Conservation (phyloP, 2,888 invertebrate genomes). For the Pegoplata infirma region DNA sequence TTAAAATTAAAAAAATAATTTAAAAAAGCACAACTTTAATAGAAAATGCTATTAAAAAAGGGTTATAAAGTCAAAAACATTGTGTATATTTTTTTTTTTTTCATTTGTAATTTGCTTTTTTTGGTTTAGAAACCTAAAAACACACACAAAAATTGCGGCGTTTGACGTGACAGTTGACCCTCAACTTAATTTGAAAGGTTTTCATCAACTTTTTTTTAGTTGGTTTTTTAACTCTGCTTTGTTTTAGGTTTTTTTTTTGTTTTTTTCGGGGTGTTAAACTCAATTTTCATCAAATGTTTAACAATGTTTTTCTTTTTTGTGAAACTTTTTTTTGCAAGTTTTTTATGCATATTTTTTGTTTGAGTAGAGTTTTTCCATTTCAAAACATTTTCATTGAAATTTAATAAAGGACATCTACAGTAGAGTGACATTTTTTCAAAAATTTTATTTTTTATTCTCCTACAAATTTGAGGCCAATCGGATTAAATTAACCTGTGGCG, state of each 20-base stretch:
- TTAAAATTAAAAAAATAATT: too few relatives aligned
- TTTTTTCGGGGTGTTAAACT: constrained; percentile 3
- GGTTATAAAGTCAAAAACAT: constrained; percentile 32
- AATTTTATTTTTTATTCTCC: too few relatives aligned
- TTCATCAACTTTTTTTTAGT: constrained; percentile 6
- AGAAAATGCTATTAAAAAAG: constrained; percentile 37
- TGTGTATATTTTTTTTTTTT: constrained; percentile 1
- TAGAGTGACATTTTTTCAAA: too few relatives aligned
- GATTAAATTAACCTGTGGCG: too few relatives aligned
- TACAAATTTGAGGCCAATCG: too few relatives aligned
- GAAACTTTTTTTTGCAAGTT: background rate
- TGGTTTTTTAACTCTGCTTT: constrained; percentile 9
- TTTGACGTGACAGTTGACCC: constrained; percentile 45
- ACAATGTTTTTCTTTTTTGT: constrained; percentile 5
- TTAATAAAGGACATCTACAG: too few relatives aligned
- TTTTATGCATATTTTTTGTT: too few relatives aligned
- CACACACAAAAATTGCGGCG: background rate
- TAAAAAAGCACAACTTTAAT: too few relatives aligned
- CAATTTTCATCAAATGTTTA: constrained; percentile 22
- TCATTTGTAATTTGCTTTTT: constrained; percentile 37
- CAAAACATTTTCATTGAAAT: too few relatives aligned
- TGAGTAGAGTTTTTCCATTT: too few relatives aligned
- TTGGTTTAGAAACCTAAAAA: background rate
- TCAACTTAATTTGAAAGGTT: constrained; percentile 25
- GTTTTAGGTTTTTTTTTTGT: constrained; percentile 4